Evolutionary conservation across 2,113 vertebrate species (phyloP).

Genomic region (Penelope pileata): DNA sequence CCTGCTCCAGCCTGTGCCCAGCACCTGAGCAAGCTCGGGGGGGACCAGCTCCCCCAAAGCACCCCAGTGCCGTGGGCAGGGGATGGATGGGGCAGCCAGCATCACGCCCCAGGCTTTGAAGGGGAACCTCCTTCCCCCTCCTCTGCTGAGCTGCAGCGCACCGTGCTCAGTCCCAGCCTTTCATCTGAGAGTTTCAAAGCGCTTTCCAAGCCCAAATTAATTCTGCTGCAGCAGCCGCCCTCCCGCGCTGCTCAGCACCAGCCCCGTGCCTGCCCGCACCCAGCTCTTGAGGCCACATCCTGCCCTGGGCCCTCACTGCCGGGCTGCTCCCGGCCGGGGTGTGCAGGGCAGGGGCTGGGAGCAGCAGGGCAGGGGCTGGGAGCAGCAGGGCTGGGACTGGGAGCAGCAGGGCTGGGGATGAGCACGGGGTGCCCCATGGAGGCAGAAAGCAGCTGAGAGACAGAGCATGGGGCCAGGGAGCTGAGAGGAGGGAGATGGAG

Average conservation of each 20-base stretch:
- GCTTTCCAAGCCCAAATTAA: neutral
- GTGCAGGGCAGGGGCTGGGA: too few relatives aligned
- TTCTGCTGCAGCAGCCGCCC: slow-evolving; percentile 26
- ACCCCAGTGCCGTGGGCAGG: neutral
- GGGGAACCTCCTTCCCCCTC: neutral
- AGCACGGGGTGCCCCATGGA: neutral
- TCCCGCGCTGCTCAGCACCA: neutral
- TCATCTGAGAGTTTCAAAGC: slow-evolving; percentile 6
- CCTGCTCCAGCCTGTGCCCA: neutral
- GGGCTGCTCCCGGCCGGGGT: too few relatives aligned
- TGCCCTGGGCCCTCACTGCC: too few relatives aligned
- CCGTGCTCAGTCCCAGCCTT: neutral
- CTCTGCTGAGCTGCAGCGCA: neutral
- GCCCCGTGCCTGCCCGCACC: neutral
- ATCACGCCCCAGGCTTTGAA: too few relatives aligned
- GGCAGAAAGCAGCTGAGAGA: neutral
- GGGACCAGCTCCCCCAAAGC: neutral
- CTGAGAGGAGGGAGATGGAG: neutral
- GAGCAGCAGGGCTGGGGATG: neutral
- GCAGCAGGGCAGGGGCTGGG: too few relatives aligned
- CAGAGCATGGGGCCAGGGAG: neutral
- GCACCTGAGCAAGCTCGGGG: neutral
- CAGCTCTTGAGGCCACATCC: too few relatives aligned
- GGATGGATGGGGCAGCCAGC: neutral
- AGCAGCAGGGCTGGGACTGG: neutral